Base-by-base conservation (phyloP, 1,140 invertebrate species). In the Pomacea maculata region DNA sequence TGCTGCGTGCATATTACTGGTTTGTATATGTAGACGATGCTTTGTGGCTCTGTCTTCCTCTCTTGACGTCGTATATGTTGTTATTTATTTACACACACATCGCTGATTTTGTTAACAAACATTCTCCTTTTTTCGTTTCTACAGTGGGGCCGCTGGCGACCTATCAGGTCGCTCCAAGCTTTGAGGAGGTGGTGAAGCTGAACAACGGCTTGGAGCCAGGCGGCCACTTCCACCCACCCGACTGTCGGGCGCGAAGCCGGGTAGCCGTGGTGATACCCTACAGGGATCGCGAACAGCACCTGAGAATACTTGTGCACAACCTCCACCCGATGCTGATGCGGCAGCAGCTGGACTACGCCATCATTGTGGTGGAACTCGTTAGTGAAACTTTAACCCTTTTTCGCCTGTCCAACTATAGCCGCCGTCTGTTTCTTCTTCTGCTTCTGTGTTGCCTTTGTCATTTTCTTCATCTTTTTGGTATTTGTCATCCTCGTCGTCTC, bases 281-380 rank as follows among this genome's bases (percentile, higher is more conserved):
- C 80, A 80, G 88, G 80, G 83, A 89, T 70, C 79, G 89, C 79
- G 78, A 82, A 55, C 72, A 65, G 25, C 88, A 90, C 78, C 81
- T 90, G 45, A 80, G 80, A 57, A 83, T 87, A 45, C 82, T 90
- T 67, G 75, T 90, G 25, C 77, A 83, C 25, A 85, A 90, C 75
- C 83, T 90, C 6, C 87, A 89, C 76, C 85, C 85, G 19, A 83
- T 89, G 54, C 78, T 90, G 61, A 77, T 80, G 55, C 74, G 83
- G 34, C 89, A 90, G 79, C 78, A 87, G 68, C 80, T 89, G 2
- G 86, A 89, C 34, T 90, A 88, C 83, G 82, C 82, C 54, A 85
- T 89, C 52, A 86, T 81, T 83, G 83, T 89, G n/a, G 82, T 87
- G 25, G 86, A 89, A 65, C 86, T 85, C 85, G 85, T 88, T 75